Evolutionary conservation across 92 coral and sea anemone genomes (phyloP).

Genomic region (Epizoanthus ramosus): DNA sequence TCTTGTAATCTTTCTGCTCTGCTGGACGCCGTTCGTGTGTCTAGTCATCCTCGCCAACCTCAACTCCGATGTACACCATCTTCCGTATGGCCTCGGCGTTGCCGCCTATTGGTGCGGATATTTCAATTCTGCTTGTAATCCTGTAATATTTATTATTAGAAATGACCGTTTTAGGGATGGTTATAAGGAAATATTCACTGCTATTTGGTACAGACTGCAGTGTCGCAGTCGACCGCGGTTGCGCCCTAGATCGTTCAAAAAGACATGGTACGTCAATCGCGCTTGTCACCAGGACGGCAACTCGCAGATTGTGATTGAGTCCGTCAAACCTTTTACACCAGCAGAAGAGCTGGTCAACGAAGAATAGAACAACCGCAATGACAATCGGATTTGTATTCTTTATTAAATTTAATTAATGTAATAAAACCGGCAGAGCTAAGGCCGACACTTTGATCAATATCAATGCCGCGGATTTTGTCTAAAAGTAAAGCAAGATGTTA

Average conservation of each 20-base stretch:
- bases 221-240: constrained; percentile 39
- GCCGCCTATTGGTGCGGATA: constrained; percentile 95
- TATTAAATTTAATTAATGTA: not conserved
- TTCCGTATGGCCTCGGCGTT: constrained; percentile 84
- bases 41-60: constrained; percentile 72
- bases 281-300: constrained; percentile 32
- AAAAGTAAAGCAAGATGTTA: not conserved
- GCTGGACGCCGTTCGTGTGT: constrained; percentile 85
- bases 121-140: constrained; percentile 79
- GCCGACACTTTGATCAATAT: not conserved
- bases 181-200: constrained; percentile 68
- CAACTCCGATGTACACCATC: constrained; percentile 51
- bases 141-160: constrained; percentile 78
- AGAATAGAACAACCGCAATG: not conserved
- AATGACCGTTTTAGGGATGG: constrained; percentile 91
- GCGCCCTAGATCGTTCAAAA: constrained; percentile 37
- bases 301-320: constrained; percentile 38
- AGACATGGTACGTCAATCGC: constrained; percentile 57
- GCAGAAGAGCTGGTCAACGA: constrained; percentile 52
- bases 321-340: constrained; percentile 39
- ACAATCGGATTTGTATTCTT: not conserved
- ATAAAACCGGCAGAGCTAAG: no score
- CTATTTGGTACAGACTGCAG: constrained; percentile 58
- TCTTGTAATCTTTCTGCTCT: constrained; percentile 71
- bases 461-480: not conserved